A percentile compares a stretch with the other conserved stretches of the same genome.
Evolutionary conservation across 2,113 vertebrate genomes (phyloP).

Genomic region (Agapornis roseicollis): DNA sequence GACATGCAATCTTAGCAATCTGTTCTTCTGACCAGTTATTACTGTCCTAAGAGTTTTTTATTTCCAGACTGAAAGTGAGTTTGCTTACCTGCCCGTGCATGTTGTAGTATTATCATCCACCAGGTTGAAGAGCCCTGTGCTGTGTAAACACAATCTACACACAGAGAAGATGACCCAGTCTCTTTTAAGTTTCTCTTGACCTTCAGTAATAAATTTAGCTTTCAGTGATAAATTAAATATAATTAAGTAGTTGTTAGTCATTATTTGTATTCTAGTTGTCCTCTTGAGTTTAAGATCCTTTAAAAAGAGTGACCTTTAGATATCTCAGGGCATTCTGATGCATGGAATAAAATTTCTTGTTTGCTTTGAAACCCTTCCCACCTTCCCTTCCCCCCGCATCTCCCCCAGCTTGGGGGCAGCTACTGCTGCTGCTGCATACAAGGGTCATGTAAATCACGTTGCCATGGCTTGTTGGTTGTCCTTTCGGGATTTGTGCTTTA

Average conservation of each 20-base stretch:
- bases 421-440: not conserved
- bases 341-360: not conserved
- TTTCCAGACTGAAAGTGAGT: not conserved
- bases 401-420: not conserved
- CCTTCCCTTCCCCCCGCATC: not conserved
- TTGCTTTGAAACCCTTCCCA: not conserved
- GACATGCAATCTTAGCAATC: not conserved
- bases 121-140: not conserved
- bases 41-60: not conserved
- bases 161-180: not conserved
- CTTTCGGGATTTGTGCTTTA: not conserved
- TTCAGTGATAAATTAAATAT: not conserved
- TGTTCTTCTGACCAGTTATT: not conserved
- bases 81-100: not conserved
- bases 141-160: not conserved
- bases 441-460: not conserved
- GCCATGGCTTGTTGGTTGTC: not conserved
- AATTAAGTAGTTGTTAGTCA: not conserved
- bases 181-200: constrained; percentile 1
- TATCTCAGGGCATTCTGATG: not conserved
- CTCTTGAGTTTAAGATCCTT: not conserved
- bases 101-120: not conserved
- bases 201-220: not conserved
- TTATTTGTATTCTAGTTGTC: not conserved
- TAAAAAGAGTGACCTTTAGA: not conserved